Base-by-base conservation (phyloP, 2,113 vertebrate genomes). In the Neodontobutis hainanensis region DNA sequence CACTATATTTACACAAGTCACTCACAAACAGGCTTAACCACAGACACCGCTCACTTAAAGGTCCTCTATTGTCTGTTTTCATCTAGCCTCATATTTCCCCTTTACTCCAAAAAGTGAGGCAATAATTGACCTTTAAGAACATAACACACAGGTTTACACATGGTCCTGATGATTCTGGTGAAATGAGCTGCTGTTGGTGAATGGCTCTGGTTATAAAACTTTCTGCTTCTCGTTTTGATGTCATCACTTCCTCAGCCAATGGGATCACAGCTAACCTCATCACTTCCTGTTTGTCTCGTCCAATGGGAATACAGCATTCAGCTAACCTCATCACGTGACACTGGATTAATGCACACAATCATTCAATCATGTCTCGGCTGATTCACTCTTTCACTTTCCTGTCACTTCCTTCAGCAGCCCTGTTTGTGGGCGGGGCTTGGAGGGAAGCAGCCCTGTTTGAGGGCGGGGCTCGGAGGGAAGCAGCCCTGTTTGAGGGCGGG, bases 311-410 rank as follows among this genome's bases (percentile, higher is more conserved):
- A 46, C 71, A 61, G 67, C 51, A 67, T 59, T 61, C 47, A 2
- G 48, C 42, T 55, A 58, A 64, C 58, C 8, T 34, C 14, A 1
- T 34, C 12, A 16, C 8, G 4, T 35, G 45, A 15, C 2, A 8
- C 11, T 36, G 15, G 19, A 50, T 6, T 48, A 12, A 46, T 52
- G 52, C 65, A 14, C 36, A 66, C 61, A 2, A 47, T 71, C 75
- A 68, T 56, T 61, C 63, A 71, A 75, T 68, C 70, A 81, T 40
- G 40, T 85, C 77, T 77, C 58, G 66, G 81, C 85, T 84, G 83
- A 72, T 32, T 80, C 84, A 59, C 53, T 34, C 34, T 34, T 7
- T 77, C 61, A 42, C 40, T 65, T 63, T 38, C 77, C 48, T 45
- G 66, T 34, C 49, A 51, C 45, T 72, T 68, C 64, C 77, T 55